phyloP scores from a whole-genome alignment of 2,797 vertebrate species.

The Acanthurus leucopareius region DNA sequence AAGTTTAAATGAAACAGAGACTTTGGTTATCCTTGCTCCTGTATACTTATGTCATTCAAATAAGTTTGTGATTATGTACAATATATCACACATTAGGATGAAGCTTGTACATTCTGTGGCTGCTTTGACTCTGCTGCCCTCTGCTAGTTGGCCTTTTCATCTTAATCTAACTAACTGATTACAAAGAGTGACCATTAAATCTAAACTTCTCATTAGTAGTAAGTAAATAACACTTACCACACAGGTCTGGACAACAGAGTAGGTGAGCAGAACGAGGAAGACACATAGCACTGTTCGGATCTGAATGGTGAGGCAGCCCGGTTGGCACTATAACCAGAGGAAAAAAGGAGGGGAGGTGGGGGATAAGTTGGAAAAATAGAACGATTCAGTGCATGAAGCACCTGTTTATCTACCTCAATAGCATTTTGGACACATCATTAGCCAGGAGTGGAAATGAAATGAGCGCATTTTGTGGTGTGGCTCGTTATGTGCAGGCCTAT shows the following conservation, averaged over 20 bases:
- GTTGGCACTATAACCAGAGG: conserved; percentile 90
- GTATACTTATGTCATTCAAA: neutral
- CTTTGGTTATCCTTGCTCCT: neutral
- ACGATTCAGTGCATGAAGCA: conserved; percentile 48
- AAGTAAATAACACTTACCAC: conserved; percentile 88
- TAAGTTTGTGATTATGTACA: neutral
- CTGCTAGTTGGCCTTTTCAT: neutral
- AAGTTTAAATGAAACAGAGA: neutral
- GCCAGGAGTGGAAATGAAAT: conserved; percentile 47
- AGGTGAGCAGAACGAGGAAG: conserved; percentile 94
- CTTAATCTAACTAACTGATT: neutral
- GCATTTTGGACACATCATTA: conserved; percentile 64
- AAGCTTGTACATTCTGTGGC: neutral
- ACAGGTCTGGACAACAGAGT: conserved; percentile 94
- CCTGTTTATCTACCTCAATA: conserved; percentile 61
- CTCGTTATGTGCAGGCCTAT: conserved; percentile 54
- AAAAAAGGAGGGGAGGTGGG: conserved; percentile 7
- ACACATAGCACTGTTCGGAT: conserved; percentile 94
- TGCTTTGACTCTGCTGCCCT: neutral
- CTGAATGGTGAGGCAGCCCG: conserved; percentile 97
- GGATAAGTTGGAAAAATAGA: conserved; percentile 2
- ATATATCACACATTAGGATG: neutral
- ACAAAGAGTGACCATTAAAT: neutral
- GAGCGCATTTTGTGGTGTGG: conserved; percentile 41
- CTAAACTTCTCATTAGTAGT: neutral